A percentile compares a stretch with the other conserved stretches of the same genome.
These are phyloP conservation scores for Dryobates pubescens DNA, from an alignment of 2,797 vertebrate species.

Conservation along the genomic window DNA sequence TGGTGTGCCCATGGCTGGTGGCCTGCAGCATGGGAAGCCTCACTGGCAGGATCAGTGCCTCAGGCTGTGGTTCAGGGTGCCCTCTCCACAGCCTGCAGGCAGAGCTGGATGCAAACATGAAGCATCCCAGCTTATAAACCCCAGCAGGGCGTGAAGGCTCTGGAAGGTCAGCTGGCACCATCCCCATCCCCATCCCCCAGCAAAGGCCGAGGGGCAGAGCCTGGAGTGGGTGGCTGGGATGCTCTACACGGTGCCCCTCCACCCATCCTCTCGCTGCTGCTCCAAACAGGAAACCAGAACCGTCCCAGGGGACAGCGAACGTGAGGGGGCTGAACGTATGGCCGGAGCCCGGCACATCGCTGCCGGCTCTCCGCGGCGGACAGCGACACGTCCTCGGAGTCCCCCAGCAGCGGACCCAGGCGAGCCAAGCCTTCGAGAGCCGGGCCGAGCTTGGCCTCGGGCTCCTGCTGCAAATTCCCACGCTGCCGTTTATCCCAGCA, in stretches of 20 bases:
- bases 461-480: slow-evolving; percentile 35
- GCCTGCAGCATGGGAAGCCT: fast-evolving
- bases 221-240: not conserved
- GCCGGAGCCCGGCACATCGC: slow-evolving; percentile 37
- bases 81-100: not conserved
- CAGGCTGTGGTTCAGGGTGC: not conserved
- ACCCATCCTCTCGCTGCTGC: fast-evolving
- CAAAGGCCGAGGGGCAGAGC: not conserved
- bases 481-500: not conserved
- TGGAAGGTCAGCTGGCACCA: not conserved
- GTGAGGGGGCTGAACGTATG: not conserved
- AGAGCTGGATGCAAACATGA: not conserved
- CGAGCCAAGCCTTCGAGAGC: not conserved
- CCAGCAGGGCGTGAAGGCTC: not conserved
- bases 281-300: not conserved
- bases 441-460: not conserved
- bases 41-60: fast-evolving
- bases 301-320: not conserved
- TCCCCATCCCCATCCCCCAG: fast-evolving
- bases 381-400: not conserved
- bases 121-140: not conserved
- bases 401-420: not conserved
- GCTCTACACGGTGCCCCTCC: fast-evolving
- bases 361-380: not conserved
- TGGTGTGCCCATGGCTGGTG: not conserved